A percentile compares a stretch with the other conserved stretches of the same genome.
phyloP scores from a whole-genome alignment of 2,888 invertebrate genomes.

The Nomada hirtipes region DNA sequence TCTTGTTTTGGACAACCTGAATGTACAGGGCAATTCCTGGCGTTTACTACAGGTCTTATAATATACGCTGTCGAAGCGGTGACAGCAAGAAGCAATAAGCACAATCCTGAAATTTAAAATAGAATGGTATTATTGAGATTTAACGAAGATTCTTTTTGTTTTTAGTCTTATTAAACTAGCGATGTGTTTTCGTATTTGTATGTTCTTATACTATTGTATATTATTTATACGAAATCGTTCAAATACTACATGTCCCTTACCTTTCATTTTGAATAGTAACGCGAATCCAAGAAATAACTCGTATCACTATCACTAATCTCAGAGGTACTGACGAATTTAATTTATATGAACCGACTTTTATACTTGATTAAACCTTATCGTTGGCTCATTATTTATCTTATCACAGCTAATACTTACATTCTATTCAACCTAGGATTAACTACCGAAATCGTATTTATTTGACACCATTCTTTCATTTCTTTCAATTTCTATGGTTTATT shows the following conservation, averaged over 20 bases:
- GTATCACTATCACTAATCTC: neutral
- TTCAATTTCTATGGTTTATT: too few species aligned
- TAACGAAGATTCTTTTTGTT: too few species aligned
- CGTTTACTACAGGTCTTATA: too few species aligned
- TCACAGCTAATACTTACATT: neutral
- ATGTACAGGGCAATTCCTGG: neutral
- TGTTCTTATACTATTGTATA: neutral
- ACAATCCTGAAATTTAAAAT: slow-evolving; percentile 12
- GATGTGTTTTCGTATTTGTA: neutral
- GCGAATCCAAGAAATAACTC: too few species aligned
- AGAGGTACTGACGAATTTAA: neutral
- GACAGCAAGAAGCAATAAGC: neutral
- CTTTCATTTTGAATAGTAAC: slow-evolving; percentile 5
- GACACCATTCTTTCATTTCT: too few species aligned
- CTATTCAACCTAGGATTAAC: neutral
- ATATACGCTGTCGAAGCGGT: neutral
- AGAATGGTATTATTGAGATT: too few species aligned
- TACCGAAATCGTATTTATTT: neutral
- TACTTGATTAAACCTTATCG: slow-evolving; percentile 8
- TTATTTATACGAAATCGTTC: neutral
- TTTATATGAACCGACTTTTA: slow-evolving; percentile 13
- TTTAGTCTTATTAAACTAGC: neutral
- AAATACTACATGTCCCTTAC: slow-evolving; percentile 16
- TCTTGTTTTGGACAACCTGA: neutral
- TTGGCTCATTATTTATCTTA: slow-evolving; percentile 17